Evolutionary conservation across 1,140 invertebrate species (phyloP).

Genomic region (Brachionus sp.): DNA sequence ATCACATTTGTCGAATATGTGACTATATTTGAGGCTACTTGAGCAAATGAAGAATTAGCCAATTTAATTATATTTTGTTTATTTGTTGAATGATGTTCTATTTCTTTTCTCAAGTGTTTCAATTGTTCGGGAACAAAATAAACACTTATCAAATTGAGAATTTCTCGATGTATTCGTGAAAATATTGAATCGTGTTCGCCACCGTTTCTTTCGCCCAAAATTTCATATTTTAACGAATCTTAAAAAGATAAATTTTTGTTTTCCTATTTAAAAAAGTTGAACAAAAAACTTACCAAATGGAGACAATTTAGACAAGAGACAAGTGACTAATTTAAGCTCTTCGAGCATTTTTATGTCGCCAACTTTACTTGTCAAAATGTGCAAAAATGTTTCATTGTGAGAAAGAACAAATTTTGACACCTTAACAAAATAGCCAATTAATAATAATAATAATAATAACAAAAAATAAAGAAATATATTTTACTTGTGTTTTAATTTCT

Average conservation of each 20-base stretch:
- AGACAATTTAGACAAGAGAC: neutral
- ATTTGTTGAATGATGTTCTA: slow-evolving; percentile 3
- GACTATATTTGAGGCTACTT: slow-evolving; percentile 27
- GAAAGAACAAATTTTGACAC: slow-evolving; percentile 14
- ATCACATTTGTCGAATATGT: neutral
- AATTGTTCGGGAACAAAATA: slow-evolving; percentile 24
- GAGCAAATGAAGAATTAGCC: neutral
- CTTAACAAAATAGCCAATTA: too few species aligned
- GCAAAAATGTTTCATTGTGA: slow-evolving; percentile 5
- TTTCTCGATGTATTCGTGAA: slow-evolving; percentile 17
- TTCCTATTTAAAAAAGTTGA: too few species aligned
- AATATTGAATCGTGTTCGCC: slow-evolving; percentile 33
- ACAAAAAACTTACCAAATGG: slow-evolving; percentile 43
- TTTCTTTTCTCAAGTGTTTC: slow-evolving; percentile 31
- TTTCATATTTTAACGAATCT: slow-evolving; percentile 17
- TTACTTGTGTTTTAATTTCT: slow-evolving; percentile 25
- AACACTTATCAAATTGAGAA: neutral
- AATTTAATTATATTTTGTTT: neutral
- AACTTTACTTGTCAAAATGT: slow-evolving; percentile 18
- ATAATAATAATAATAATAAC: too few species aligned
- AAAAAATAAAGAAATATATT: too few species aligned
- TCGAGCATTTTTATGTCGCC: slow-evolving; percentile 25
- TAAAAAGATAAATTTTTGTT: neutral
- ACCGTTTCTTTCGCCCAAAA: neutral
- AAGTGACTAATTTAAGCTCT: slow-evolving; percentile 24